These are phyloP conservation scores for Limnothrissa miodon DNA, from an alignment of 2,113 vertebrate genomes.

Conservation along the genomic window DNA sequence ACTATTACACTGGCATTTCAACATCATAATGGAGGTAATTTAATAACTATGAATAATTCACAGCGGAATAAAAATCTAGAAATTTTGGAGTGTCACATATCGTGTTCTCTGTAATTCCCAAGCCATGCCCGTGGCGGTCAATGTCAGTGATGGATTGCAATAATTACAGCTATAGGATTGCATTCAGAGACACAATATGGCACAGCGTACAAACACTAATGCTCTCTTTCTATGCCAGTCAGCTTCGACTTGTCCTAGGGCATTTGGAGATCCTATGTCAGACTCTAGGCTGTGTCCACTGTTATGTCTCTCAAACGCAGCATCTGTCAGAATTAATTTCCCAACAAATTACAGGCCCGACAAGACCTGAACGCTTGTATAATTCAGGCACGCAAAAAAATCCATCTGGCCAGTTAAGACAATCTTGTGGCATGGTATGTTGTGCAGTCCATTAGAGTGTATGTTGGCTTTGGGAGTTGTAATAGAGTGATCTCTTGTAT, in stretches of 20 bases:
- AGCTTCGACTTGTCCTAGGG: not conserved
- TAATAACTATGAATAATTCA: not conserved
- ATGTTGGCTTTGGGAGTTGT: not conserved
- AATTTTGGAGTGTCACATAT: slow-evolving; percentile 3
- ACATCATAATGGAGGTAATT: not conserved
- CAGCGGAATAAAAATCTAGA: not conserved
- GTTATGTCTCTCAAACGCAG: not conserved
- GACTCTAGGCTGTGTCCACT: slow-evolving; percentile 1
- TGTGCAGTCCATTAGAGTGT: not conserved
- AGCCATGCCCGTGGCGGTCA: not conserved
- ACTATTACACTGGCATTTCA: not conserved
- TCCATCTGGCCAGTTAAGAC: not conserved
- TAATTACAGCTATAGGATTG: not conserved
- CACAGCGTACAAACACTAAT: not conserved
- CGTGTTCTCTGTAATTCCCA: not conserved
- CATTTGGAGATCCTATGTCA: slow-evolving; percentile 9
- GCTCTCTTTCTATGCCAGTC: not conserved
- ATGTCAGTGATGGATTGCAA: not conserved
- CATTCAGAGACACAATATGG: not conserved
- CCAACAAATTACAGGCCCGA: not conserved
- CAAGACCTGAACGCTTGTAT: not conserved
- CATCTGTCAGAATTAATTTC: not conserved
- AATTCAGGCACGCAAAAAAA: not conserved
- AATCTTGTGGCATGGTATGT: not conserved
- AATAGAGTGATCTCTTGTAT: not conserved